Base-by-base conservation (phyloP, 2,113 vertebrate genomes). In the Prunella fulvescens region DNA sequence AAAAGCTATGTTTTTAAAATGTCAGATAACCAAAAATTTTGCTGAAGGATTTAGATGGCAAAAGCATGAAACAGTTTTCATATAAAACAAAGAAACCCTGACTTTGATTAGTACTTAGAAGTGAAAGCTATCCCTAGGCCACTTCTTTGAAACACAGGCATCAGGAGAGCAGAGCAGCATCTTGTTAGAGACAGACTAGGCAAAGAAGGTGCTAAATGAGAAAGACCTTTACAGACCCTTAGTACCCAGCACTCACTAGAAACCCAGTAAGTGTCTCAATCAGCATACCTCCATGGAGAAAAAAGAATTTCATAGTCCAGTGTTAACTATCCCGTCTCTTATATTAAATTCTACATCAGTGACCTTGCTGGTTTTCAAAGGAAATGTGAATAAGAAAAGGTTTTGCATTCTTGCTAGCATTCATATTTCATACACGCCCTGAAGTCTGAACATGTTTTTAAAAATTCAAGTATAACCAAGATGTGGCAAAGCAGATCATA, bases 381-480 rank as follows among this genome's bases (percentile, higher is more conserved):
- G 20, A 86, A 93, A 86, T 50, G 22, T 45, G 57, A 94, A 13
- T 65, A 67, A 76, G 66, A 56, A 81, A 70, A 85, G 22, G 9
- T 13, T 90, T 77, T 92, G 24, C 15, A 35, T 72, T 69, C 37
- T 42, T 92, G 20, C 12, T 69, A 61, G 16, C 25, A 88, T 96
- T 94, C 65, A 22, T 82, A 80, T 92, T 95, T 94, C 23, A 77
- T 61, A 76, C 10, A 69, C 8, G 12, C 15, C 7, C 66, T 76
- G 33, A 86, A 94, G 66, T 73, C 51, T 87, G 58, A 93, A 60
- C 17, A 45, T 24, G 54, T 58, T 94, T 93, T 76, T 19, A 80
- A 92, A 95, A 94, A 92, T 90, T 77, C 74, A 94, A 24, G 25
- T 61, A 50, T 50, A 91, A 78, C 56, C 74, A 88, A 57, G 74